Base-by-base conservation (phyloP, 2,888 invertebrate species). In the Eupithecia subumbrata region DNA sequence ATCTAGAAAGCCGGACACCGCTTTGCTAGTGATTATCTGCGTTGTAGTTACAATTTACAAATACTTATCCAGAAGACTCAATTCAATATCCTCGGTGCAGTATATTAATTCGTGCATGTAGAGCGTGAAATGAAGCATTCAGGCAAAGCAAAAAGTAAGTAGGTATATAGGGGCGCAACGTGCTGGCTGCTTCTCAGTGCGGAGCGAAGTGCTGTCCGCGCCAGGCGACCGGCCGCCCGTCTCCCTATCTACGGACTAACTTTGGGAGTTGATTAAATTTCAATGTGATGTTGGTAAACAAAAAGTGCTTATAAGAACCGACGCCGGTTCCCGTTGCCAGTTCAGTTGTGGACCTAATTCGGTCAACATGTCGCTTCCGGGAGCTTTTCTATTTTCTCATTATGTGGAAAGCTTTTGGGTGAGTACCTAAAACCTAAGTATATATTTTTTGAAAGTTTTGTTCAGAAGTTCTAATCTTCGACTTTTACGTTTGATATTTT, bases 371-470 rank as follows among this genome's bases (percentile, higher is more conserved):
- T 90, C 90, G 86, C 88, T 94, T 89, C 92, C 93, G 88, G 94
- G 91, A 87, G 89, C 90, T 87, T 91, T 93, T 79, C 86, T 93
- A 79, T 91, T 94, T 88, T 90, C 94, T 80, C 88, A 92, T 83
- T 95, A 93, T 84, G 87, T 95, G 84, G 94, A 92, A 87, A 94
- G 90, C 90, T 92, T 94, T 91, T 93, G 92, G 94, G 94, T 95
- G 82, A 93, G 94, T 93, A 40, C 40, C 9, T 34, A n/a, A n/a
- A n/a, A 34, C 5, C 5, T 40, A 82, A 76, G 71, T 71, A 78
- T 52, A 77, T 75, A 22, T 56, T 2, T 56, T 56, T 56, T 56
- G n/a, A 22, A 56, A 2, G 7, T n/a, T n/a, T 48, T 48, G 9
- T n/a, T 18, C n/a, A 48, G 8, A 18, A 48, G 8, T 48, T 48